Evolutionary conservation across 2,888 invertebrate genomes (phyloP).

Genomic region (Cetonia aurata): DNA sequence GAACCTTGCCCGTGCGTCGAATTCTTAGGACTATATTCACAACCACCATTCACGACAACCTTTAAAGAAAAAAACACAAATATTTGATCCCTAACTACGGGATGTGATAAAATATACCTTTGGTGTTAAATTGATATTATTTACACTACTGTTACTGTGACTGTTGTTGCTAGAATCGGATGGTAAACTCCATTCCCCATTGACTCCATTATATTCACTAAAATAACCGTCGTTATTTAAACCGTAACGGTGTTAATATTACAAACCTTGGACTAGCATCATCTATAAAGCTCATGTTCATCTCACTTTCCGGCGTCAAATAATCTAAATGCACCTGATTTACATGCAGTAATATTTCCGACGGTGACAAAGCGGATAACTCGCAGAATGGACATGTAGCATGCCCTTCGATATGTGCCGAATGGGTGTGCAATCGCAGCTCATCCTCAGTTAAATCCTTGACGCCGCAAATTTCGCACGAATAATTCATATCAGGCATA

Average conservation of each 20-base stretch:
- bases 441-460: constrained; percentile 84
- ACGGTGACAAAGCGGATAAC: constrained; percentile 78
- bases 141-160: constrained; percentile 53
- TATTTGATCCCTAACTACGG: background rate
- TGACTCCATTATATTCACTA: constrained; percentile 60
- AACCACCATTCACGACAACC: constrained; percentile 63
- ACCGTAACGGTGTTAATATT: background rate
- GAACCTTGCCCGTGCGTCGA: constrained; percentile 79
- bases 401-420: constrained; percentile 83
- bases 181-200: constrained; percentile 48
- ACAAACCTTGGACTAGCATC: constrained; percentile 69
- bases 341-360: constrained; percentile 83
- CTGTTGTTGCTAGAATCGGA: constrained; percentile 38
- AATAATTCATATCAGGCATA: constrained; percentile 72
- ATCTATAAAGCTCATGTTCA: constrained; percentile 81
- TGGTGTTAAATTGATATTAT: constrained; percentile 65
- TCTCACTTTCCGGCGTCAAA: constrained; percentile 82
- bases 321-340: constrained; percentile 88
- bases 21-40: constrained; percentile 62
- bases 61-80: constrained; percentile 23
- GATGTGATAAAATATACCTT: constrained; percentile 57
- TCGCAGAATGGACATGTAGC: constrained; percentile 88
- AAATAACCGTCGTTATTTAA: constrained; percentile 43
- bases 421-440: constrained; percentile 82
- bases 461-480: constrained; percentile 89